phyloP scores from a whole-genome alignment of 2,888 invertebrate genomes.

The Dynastes tityus region DNA sequence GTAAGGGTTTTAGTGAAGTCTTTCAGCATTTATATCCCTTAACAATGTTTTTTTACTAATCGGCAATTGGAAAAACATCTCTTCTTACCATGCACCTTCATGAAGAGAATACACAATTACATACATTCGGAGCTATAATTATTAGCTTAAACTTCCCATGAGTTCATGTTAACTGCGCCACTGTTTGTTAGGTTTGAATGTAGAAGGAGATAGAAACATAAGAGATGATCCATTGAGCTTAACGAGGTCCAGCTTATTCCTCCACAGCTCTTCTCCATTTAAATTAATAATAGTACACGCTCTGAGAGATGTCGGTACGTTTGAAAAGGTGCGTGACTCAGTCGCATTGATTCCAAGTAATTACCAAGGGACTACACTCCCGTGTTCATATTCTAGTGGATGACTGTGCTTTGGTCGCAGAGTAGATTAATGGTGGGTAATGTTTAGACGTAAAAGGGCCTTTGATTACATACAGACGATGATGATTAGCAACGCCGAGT shows the following conservation, averaged over 20 bases:
- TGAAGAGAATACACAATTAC: too few relatives aligned
- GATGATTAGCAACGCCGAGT: conserved; percentile 9
- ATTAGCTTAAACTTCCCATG: too few relatives aligned
- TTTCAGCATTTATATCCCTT: too few relatives aligned
- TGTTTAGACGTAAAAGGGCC: conserved; percentile 31
- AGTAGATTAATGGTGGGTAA: conserved; percentile 33
- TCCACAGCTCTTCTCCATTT: neutral
- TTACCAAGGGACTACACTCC: conserved; percentile 14
- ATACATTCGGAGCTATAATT: too few relatives aligned
- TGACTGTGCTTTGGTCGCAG: conserved; percentile 13
- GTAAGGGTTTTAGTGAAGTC: too few relatives aligned
- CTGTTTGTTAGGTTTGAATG: neutral
- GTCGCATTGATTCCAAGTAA: conserved; percentile 31
- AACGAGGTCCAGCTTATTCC: neutral
- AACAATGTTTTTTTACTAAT: too few relatives aligned
- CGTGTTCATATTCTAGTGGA: conserved; percentile 29
- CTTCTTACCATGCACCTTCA: too few relatives aligned
- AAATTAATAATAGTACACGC: conserved; percentile 10
- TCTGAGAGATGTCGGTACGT: conserved; percentile 27
- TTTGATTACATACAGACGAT: conserved; percentile 1
- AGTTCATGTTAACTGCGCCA: neutral
- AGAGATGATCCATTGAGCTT: neutral
- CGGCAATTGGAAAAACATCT: too few relatives aligned
- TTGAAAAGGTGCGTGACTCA: conserved; percentile 39
- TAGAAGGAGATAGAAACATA: neutral